Conservation (phyloP, 2,888 invertebrate species). For the Lydus trimaculatus region DNA sequence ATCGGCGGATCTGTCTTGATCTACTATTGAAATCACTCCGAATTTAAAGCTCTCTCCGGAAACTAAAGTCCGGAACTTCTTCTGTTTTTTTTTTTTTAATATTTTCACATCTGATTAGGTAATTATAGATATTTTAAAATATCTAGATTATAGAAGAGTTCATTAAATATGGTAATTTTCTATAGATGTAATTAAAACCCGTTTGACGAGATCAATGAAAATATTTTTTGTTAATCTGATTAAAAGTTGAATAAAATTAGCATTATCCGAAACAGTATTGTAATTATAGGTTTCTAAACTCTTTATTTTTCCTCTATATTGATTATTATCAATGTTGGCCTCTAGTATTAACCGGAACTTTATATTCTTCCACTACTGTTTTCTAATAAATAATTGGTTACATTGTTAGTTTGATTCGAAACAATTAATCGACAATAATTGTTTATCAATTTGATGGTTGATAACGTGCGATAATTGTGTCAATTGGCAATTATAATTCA, state of each 20-base stretch:
- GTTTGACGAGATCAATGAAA: neutral
- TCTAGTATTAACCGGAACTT: neutral
- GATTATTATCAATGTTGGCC: neutral
- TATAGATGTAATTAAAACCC: constrained; percentile 1
- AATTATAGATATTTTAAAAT: neutral
- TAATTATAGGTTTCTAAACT: neutral
- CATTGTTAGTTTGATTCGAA: neutral
- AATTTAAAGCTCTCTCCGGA: constrained; percentile 15
- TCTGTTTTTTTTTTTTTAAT: neutral
- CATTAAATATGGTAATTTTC: neutral
- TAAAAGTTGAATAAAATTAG: constrained; percentile 4
- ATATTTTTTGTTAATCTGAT: neutral
- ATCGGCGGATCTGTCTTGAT: constrained; percentile 48
- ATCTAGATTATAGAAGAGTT: neutral
- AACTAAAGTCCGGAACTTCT: neutral
- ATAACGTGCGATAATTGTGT: neutral
- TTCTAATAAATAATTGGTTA: neutral
- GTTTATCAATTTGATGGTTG: neutral
- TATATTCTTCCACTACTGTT: neutral
- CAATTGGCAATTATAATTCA: neutral
- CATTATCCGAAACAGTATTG: neutral
- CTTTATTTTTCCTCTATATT: neutral
- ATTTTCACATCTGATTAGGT: neutral
- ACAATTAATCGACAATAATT: no score
- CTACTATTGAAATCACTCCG: constrained; percentile 48